Evolutionary conservation across 2,797 vertebrate genomes (phyloP), one percentile per base, ranked within the genome.

Genomic region (Arctocebus calabarensis): DNA sequence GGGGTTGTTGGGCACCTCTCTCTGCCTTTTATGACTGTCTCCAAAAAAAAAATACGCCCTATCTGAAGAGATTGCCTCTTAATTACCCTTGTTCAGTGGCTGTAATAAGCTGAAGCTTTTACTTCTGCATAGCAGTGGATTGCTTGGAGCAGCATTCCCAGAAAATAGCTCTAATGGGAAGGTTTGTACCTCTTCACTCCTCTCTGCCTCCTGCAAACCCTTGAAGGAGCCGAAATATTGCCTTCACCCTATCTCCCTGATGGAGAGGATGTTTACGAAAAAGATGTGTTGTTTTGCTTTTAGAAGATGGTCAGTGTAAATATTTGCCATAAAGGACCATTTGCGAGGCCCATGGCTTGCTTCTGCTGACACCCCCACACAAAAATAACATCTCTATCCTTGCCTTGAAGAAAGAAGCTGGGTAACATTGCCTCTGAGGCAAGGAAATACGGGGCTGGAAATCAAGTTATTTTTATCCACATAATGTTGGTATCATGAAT

Each of bases 31-130:
- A 92, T 79, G 57, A 90, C 45, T 87, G 48, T 92, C 61, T 97
- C 92, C 43, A 40, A 94, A 96, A 98, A 88, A 32, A 96, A 84
- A 96, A 84, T 71, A 40, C 29, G 40, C 40, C 55, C 32, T n/a
- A 95, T 96, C 75, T 52, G 95, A 97, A 86, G 4, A 97, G 96
- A 97, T 94, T 95, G 95, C 89, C 96, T 97, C 83, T 97, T 97
- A 97, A 97, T 98, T 97, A 96, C 95, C 81, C 64, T 87, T 97
- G 92, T 48, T 97, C 94, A 64, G 17, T 70, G 91, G 89, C 87
- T 96, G 25, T 93, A 93, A 96, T 92, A 97, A 96, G 87, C 57
- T 82, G 32, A 94, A 94, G 92, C 82, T 95, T 97, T 98, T 97
- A 74, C 55, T 96, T 97, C 97, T 83, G 64, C 34, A 12, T 23